phyloP scores from a whole-genome alignment of 53 echinoderm and acorn worm genomes.

The Arbacia lixula region DNA sequence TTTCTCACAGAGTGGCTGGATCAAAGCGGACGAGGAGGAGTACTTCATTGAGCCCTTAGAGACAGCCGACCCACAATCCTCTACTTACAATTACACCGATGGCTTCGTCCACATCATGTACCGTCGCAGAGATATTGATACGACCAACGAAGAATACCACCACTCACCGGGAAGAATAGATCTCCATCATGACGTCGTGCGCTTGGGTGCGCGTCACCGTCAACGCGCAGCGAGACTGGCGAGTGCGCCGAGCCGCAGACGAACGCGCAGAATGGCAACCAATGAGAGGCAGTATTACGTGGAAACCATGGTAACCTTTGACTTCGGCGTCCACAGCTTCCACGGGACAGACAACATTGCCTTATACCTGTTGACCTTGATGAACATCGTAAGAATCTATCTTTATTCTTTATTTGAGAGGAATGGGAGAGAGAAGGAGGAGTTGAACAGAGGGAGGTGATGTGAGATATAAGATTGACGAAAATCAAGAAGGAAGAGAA shows the following conservation, averaged over 20 bases:
- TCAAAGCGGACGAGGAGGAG: slow-evolving; percentile 9
- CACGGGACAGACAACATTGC: slow-evolving; percentile 7
- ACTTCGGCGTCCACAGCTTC: slow-evolving; percentile 39
- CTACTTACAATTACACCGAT: slow-evolving; percentile 30
- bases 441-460: too few species aligned
- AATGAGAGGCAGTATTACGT: slow-evolving; percentile 26
- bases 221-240: background rate
- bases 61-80: background rate
- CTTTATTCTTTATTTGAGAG: background rate
- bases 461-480: too few species aligned
- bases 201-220: background rate
- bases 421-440: background rate
- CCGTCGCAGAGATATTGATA: slow-evolving; percentile 1
- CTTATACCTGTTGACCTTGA: slow-evolving; percentile 45
- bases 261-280: background rate
- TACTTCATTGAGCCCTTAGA: slow-evolving; percentile 46
- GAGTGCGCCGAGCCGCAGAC: background rate
- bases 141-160: background rate
- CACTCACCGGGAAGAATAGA: background rate
- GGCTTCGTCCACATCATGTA: slow-evolving; percentile 45
- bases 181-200: slow-evolving; percentile 27
- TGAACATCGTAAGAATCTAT: slow-evolving; percentile 52
- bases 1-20: slow-evolving; percentile 36
- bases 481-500: too few species aligned
- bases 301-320: slow-evolving; percentile 52